Conservation (phyloP, 1,140 invertebrate species). For the Drosophila truncata region DNA sequence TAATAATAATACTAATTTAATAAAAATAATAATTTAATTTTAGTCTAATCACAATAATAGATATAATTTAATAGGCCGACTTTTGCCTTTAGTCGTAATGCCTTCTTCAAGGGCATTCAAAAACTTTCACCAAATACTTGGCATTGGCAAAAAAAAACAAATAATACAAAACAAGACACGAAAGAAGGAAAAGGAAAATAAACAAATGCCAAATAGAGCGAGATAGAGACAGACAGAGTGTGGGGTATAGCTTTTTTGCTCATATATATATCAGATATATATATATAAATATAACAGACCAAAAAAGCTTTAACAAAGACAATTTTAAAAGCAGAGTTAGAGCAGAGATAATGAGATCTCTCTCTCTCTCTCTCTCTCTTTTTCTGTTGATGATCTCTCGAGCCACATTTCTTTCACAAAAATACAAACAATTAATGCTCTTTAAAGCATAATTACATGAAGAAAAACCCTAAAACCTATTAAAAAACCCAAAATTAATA, state of each 20-base stretch:
- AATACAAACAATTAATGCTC: background rate
- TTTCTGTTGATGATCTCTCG: too few relatives aligned
- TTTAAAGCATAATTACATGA: too few relatives aligned
- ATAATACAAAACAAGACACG: background rate
- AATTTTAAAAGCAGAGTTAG: background rate
- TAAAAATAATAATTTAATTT: too few relatives aligned
- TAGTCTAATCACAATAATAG: too few relatives aligned
- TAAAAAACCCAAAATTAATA: background rate
- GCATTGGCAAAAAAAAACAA: background rate
- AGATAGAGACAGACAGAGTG: constrained; percentile 8
- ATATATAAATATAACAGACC: background rate
- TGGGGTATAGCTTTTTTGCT: background rate
- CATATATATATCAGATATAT: too few relatives aligned
- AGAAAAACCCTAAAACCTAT: background rate
- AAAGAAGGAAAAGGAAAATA: background rate
- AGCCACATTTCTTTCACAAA: too few relatives aligned
- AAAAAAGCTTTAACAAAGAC: constrained; percentile 5
- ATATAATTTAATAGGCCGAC: background rate
- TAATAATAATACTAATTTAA: too few relatives aligned
- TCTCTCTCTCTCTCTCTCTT: too few relatives aligned
- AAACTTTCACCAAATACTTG: constrained; percentile 23
- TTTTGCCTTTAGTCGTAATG: background rate
- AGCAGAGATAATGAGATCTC: background rate
- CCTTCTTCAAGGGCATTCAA: constrained; percentile 2
- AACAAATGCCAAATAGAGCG: constrained; percentile 12